Evolutionary conservation across 2,113 vertebrate species (phyloP), one percentile per base, ranked within the genome.

Genomic region (Sus scrofa): DNA sequence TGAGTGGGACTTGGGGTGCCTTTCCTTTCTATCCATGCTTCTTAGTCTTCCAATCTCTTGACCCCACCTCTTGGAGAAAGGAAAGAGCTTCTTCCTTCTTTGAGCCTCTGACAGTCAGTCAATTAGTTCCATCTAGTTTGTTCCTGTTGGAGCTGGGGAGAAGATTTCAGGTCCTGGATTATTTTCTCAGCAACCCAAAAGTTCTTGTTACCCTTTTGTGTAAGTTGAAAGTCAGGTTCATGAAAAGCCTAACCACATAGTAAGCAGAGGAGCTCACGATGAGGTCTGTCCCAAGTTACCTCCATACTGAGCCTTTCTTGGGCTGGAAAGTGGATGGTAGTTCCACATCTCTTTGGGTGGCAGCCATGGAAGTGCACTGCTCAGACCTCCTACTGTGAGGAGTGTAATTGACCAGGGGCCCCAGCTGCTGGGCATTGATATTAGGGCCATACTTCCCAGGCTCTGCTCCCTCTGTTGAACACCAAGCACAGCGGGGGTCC

Each of bases 121-220:
- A 52, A 4, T 37, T 68, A 18, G 6, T 60, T 83, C 30, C 62
- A n/a, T 63, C 26, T 82, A 50, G 20, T 39, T 82, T 91, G 50
- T 14, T 58, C 7, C 15, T 1, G 3, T 1, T n/a, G 22, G 67
- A 90, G 78, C n/a, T 52, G 13, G 54, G 24, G 26, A 84, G 39
- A 90, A 16, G 20, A 5, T 60, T 87, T 94, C 19, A 67, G 79
- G 52, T 77, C 16, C 39, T 74, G 27, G 50, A 77, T 82, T 62
- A 54, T 82, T 83, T 86, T 93, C 70, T 95, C 50, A 86, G 50
- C 50, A 74, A 89, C 56, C 13, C 24, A 58, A 86, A 68, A 77
- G 37, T 24, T 37, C 20, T 30, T 32, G 26, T 52, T 86, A n/a
- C 18, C 19, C 3, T 88, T 94, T 70, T 56, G 20, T 39, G 60